Evolutionary conservation across 1,140 invertebrate genomes (phyloP), one percentile per base, ranked within the genome.

Genomic region (Contarinia nasturtii): DNA sequence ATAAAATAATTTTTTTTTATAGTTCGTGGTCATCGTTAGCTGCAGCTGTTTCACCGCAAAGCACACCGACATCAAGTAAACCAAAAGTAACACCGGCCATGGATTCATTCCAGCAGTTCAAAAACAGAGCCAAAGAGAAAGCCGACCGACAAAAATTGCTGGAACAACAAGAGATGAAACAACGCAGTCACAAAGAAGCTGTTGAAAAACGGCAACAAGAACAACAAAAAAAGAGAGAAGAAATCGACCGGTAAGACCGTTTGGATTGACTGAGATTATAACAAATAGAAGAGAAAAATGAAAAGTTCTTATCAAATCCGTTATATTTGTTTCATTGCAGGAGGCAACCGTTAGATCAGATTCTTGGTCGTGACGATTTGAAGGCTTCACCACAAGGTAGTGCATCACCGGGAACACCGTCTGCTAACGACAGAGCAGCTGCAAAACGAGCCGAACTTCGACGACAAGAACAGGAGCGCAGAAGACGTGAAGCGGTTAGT

Each of bases 51-150:
- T 80, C 82, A 56, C 80, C 82, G 17, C 74, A 79, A 54, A 72
- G 71, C 55, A 66, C 70, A 58, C 69, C 61, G 56, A 71, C 62
- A 60, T 72, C 66, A 37, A 76, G 67, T 52, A 76, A 77, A 63
- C 67, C 71, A 60, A 78, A 70, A 66, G 53, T 44, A 57, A 68
- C 51, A 65, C 78, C 62, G 51, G 76, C 68, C 61, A 87, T 76
- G 71, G 75, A 79, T 51, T 77, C 73, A 60, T 79, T 79, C 57
- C 75, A 77, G 67, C 79, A 80, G 52, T 97, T 95, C 63, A 88
- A 88, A 60, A 93, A 92, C 60, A 82, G 93, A 70, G 91, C 91
- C 8, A 88, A 89, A 65, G 89, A 95, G 66, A 93, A 95, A 61
- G 79, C 82, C 49, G 87, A 94, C 67, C 75, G 87, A 63, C 84